phyloP scores from a whole-genome alignment of 2,888 invertebrate species.

The Syrphus vitripennis region DNA sequence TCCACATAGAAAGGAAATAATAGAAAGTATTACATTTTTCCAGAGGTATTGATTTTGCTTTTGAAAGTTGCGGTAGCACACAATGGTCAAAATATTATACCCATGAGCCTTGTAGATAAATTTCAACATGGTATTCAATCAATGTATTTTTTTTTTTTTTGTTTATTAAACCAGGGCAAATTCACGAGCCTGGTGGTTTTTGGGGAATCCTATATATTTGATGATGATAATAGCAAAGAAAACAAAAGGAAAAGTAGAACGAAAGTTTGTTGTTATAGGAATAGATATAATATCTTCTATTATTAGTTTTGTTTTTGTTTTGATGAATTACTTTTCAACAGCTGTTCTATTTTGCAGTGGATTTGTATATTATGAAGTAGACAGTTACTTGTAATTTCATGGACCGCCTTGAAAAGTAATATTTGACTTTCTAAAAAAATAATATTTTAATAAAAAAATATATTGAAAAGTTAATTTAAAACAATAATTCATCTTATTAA shows the following conservation, averaged over 20 bases:
- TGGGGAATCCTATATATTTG: neutral
- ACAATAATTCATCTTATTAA: too few species aligned
- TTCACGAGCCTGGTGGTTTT: neutral
- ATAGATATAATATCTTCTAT: neutral
- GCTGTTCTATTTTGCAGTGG: neutral
- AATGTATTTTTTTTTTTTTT: too few species aligned
- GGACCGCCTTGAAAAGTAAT: too few species aligned
- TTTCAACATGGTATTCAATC: conserved; percentile 24
- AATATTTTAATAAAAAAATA: too few species aligned
- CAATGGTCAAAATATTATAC: conserved; percentile 22
- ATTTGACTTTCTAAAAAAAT: too few species aligned
- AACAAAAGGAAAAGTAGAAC: neutral
- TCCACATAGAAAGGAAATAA: neutral
- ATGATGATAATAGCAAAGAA: too few species aligned
- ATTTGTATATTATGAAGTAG: too few species aligned
- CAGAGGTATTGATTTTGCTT: conserved; percentile 43
- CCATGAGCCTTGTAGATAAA: neutral
- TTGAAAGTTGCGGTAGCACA: conserved; percentile 5
- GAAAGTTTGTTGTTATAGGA: neutral
- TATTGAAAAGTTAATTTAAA: too few species aligned
- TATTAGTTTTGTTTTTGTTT: conserved; percentile 10
- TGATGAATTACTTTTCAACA: neutral
- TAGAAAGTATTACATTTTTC: neutral
- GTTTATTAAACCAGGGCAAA: neutral
- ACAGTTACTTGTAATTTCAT: too few species aligned